Conservation (phyloP, 37 sponge, comb jelly and placozoan species). For the Beroe ovata region DNA sequence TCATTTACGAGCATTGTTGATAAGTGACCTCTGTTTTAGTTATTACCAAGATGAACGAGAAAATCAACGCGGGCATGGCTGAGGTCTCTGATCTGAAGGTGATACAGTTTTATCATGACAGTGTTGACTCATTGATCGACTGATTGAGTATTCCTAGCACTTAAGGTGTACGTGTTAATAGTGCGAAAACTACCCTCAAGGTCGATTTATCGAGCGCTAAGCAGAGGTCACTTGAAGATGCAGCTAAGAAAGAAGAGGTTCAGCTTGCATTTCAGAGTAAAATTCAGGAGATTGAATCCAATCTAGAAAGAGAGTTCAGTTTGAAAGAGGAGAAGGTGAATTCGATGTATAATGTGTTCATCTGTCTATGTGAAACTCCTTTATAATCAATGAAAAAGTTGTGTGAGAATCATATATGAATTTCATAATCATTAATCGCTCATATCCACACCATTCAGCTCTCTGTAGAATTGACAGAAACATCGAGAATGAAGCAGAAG, state of each 20-base stretch:
- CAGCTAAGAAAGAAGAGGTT: slow-evolving; percentile 5
- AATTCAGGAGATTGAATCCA: slow-evolving; percentile 12
- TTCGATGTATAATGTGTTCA: no score
- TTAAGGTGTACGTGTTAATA: background rate
- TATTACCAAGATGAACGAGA: slow-evolving; percentile 12
- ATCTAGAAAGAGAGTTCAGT: background rate
- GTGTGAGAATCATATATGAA: no score
- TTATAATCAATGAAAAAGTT: no score
- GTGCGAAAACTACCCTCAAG: no score
- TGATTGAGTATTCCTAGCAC: no score
- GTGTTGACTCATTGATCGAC: no score
- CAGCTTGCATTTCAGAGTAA: slow-evolving; percentile 32
- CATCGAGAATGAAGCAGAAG: slow-evolving; percentile 24
- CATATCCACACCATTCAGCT: slow-evolving; percentile 3
- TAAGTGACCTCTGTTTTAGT: no score
- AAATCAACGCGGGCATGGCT: background rate
- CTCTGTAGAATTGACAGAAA: slow-evolving; percentile 20
- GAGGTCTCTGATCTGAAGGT: slow-evolving; percentile 53
- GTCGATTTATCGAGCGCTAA: background rate
- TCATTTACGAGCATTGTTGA: no score
- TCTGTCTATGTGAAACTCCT: no score
- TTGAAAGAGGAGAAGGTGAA: slow-evolving; percentile 28
- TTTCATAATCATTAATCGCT: no score
- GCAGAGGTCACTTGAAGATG: slow-evolving; percentile 5
- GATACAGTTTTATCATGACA: background rate